Conservation (phyloP, 1,140 invertebrate species). For the Muscidifurax raptorellus region DNA sequence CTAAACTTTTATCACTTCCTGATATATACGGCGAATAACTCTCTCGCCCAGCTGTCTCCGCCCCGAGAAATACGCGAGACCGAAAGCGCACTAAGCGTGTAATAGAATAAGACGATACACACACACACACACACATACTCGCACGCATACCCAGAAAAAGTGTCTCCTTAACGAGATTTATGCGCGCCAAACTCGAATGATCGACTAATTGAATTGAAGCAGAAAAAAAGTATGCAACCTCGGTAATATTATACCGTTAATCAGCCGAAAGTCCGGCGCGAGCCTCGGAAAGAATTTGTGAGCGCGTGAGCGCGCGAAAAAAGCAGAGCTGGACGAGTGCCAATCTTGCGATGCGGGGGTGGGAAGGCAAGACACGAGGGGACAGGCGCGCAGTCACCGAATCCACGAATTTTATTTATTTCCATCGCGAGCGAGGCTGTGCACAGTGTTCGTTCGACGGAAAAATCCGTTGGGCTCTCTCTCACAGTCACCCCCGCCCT, state of each 20-base stretch:
- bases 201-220: slow-evolving; percentile 1
- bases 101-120: slow-evolving; percentile 51
- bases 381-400: slow-evolving; percentile 47
- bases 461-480: slow-evolving; percentile 59
- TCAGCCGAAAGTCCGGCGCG: slow-evolving; percentile 69
- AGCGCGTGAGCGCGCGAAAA: slow-evolving; percentile 57
- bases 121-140: not conserved
- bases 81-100: slow-evolving; percentile 51
- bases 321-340: slow-evolving; percentile 66
- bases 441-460: slow-evolving; percentile 49
- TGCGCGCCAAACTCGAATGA: slow-evolving; percentile 8
- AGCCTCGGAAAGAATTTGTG: slow-evolving; percentile 54
- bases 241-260: slow-evolving; percentile 67
- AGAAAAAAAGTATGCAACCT: not conserved
- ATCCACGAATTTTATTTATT: slow-evolving; percentile 68
- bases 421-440: slow-evolving; percentile 55
- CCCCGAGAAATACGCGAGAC: slow-evolving; percentile 54
- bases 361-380: not conserved
- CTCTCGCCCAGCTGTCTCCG: slow-evolving; percentile 37
- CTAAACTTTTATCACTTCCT: slow-evolving; percentile 55
- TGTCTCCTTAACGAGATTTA: slow-evolving; percentile 23
- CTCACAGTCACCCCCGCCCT: slow-evolving; percentile 50
- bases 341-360: slow-evolving; percentile 56
- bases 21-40: slow-evolving; percentile 46
- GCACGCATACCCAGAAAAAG: not conserved